Evolutionary conservation across 2,888 invertebrate genomes (phyloP), one percentile per base, ranked within the genome.

Genomic region (Gandaritis pyraliata): DNA sequence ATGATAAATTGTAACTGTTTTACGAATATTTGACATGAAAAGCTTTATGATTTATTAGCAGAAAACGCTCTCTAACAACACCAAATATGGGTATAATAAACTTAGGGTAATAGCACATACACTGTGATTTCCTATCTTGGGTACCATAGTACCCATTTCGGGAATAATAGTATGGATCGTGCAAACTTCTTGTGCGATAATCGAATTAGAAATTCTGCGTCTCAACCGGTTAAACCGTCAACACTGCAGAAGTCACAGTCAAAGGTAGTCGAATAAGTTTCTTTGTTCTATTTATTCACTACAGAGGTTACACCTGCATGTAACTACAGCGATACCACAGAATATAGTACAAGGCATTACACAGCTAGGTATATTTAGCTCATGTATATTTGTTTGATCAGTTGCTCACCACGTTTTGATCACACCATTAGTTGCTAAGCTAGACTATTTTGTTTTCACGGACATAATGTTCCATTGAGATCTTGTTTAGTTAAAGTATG

Each of bases 401-500:
- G 57, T 48, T 65, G 62, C 38, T 50, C 54, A 50, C 4, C 39
- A 16, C 29, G n/a, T 55, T 50, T 60, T 39, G 46, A 15, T 33
- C 15, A 8, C 29, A 13, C 23, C 15, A 7, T 45, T 16, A 50
- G 55, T 51, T 55, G 55, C 55, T 51, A 50, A 46, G 58, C 49
- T 48, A 50, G 55, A 58, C 54, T 23, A 61, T 55, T 61, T 56
- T 33, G 41, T 36, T 33, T 13, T 45, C n/a, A 46, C 45, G 43
- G 45, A 62, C 62, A 58, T 65, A 61, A 60, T 38, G 18, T 8
- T 50, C 54, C 54, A 48, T 49, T 48, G 38, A 60, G 41, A 39
- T 60, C 51, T 57, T 30, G 57, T 61, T 61, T 66, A 48, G 56
- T 50, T 51, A 33, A 33, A 33, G 30, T 54, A 63, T 70, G 62